Evolutionary conservation across 2,888 invertebrate genomes (phyloP).

Genomic region (Protophormia terraenovae): DNA sequence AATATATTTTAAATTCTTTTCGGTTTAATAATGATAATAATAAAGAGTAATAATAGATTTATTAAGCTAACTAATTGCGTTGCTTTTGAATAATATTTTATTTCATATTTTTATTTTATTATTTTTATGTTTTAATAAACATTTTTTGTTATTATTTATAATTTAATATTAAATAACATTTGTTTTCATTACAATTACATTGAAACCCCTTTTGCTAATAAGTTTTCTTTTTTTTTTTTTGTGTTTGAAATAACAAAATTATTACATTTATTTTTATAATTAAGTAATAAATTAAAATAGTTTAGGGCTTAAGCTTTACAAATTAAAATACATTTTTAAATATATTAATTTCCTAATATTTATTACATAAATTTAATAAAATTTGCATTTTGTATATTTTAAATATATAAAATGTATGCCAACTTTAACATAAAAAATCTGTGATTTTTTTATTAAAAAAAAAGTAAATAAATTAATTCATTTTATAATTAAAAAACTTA

Average conservation of each 20-base stretch:
- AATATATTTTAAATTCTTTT: slow-evolving; percentile 8
- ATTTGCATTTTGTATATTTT: neutral
- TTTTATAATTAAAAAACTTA: neutral
- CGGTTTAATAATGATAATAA: neutral
- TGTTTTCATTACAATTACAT: slow-evolving; percentile 45
- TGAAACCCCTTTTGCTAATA: slow-evolving; percentile 64
- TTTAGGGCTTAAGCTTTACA: neutral
- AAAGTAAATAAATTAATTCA: neutral
- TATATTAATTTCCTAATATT: slow-evolving; percentile 10
- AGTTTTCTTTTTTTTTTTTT: slow-evolving; percentile 14
- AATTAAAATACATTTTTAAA: neutral
- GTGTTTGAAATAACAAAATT: neutral
- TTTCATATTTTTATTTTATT: slow-evolving; percentile 51
- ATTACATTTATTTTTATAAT: neutral
- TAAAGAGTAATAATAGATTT: slow-evolving; percentile 50
- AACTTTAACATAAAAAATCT: slow-evolving; percentile 28
- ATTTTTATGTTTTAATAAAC: slow-evolving; percentile 46
- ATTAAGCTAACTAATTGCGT: slow-evolving; percentile 66
- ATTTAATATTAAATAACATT: slow-evolving; percentile 15
- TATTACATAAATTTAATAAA: slow-evolving; percentile 2
- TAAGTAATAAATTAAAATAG: neutral
- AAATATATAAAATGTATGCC: slow-evolving; percentile 16
- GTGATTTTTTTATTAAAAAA: slow-evolving; percentile 5
- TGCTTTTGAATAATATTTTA: slow-evolving; percentile 53
- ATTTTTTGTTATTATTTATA: slow-evolving; percentile 35